phyloP scores from a whole-genome alignment of 2,797 vertebrate genomes.

The Bucorvus abyssinicus region DNA sequence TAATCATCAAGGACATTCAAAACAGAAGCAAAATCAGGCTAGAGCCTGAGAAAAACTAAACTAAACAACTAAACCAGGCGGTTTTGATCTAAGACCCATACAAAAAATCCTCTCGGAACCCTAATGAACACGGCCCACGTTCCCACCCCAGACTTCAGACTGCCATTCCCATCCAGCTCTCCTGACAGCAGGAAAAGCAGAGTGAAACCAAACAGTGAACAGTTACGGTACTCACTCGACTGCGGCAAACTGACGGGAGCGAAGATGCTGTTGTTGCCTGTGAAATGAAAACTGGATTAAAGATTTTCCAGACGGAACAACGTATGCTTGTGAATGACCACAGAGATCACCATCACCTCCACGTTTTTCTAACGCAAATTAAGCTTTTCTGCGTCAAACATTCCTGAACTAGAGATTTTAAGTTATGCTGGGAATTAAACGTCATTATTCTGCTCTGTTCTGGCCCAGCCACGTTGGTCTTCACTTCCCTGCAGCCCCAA shows the following conservation, averaged over 20 bases:
- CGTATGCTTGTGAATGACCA: background rate
- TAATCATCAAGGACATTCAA: background rate
- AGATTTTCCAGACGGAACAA: background rate
- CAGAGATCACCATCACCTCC: background rate
- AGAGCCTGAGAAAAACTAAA: background rate
- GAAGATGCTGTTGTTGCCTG: conserved; percentile 89
- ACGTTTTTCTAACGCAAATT: rapidly evolving
- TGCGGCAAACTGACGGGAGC: conserved; percentile 84
- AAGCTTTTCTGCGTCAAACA: background rate
- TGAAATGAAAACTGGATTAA: conserved; percentile 9
- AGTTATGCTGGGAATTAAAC: background rate
- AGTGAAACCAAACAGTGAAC: background rate
- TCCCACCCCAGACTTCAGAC: background rate
- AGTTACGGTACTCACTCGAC: conserved; percentile 83
- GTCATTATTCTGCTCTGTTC: background rate
- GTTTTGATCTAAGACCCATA: background rate
- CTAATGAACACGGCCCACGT: background rate
- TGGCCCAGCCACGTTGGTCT: background rate
- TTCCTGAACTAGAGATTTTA: background rate
- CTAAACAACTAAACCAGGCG: background rate
- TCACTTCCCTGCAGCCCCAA: background rate
- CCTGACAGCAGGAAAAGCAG: background rate
- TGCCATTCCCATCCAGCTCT: background rate
- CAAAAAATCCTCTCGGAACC: background rate
- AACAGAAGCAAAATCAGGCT: background rate